Conservation (phyloP, 2,113 vertebrate genomes). For the Dendrocopos noguchii region DNA sequence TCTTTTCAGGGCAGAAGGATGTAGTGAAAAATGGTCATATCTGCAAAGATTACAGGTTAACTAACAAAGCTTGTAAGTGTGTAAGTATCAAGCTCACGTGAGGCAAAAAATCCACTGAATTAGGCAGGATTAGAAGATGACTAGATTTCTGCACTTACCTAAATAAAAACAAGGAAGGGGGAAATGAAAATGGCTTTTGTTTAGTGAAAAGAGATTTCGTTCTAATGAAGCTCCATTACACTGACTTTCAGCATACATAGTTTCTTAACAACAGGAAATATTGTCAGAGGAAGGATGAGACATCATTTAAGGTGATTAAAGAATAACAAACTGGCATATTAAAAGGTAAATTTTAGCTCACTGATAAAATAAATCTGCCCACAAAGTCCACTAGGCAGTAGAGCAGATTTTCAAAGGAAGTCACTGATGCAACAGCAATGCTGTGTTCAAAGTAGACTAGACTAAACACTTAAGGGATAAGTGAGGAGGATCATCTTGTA, state of each 20-base stretch:
- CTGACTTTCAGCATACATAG: background rate
- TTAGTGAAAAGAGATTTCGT: background rate
- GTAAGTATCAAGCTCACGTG: background rate
- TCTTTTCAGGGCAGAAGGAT: background rate
- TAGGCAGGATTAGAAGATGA: background rate
- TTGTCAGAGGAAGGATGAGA: background rate
- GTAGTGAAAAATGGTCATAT: background rate
- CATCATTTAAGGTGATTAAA: background rate
- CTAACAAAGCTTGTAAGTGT: background rate
- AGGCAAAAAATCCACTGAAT: background rate
- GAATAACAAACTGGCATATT: background rate
- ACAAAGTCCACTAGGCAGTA: background rate
- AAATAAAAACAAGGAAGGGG: background rate
- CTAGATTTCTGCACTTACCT: background rate
- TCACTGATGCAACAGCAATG: background rate
- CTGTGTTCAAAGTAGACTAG: constrained; percentile 2
- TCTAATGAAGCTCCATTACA: background rate
- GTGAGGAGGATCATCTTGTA: constrained; percentile 1
- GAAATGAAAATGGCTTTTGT: background rate
- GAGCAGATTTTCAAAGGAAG: constrained; percentile 12
- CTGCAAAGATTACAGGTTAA: background rate
- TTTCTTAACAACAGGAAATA: background rate
- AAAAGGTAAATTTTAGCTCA: background rate
- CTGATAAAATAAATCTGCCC: background rate
- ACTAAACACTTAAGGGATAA: constrained; percentile 14